These are phyloP conservation scores for Pteromalus puparum DNA, from an alignment of 1,140 invertebrate species.

Conservation along the genomic window DNA sequence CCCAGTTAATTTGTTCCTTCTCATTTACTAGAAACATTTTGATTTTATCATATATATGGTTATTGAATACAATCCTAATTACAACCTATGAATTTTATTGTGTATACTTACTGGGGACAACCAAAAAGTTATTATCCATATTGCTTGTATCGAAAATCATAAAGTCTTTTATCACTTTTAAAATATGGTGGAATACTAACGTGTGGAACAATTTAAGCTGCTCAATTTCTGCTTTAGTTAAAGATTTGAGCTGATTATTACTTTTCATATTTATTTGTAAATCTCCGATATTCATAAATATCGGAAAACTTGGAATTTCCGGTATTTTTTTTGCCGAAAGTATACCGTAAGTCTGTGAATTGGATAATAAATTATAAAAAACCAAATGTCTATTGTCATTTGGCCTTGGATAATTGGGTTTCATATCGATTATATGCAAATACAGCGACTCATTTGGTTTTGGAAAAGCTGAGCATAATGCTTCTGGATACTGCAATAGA, in stretches of 20 bases:
- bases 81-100: background rate
- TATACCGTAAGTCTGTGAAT: slow-evolving; percentile 75
- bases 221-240: slow-evolving; percentile 77
- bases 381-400: slow-evolving; percentile 64
- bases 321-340: slow-evolving; percentile 78
- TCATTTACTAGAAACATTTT: slow-evolving; percentile 49
- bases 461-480: slow-evolving; percentile 72
- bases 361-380: slow-evolving; percentile 65
- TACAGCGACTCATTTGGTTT: slow-evolving; percentile 59
- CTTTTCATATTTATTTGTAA: slow-evolving; percentile 80
- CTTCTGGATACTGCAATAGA: slow-evolving; percentile 70
- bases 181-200: slow-evolving; percentile 82
- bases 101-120: slow-evolving; percentile 81
- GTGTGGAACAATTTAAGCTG: slow-evolving; percentile 78
- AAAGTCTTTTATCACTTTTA: slow-evolving; percentile 87
- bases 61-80: background rate
- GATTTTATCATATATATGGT: slow-evolving; percentile 2
- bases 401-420: slow-evolving; percentile 71
- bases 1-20: slow-evolving; percentile 80
- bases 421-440: slow-evolving; percentile 80
- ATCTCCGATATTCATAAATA: slow-evolving; percentile 90
- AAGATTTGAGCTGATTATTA: slow-evolving; percentile 73
- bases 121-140: slow-evolving; percentile 82
- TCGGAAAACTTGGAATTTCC: slow-evolving; percentile 85
- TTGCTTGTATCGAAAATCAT: slow-evolving; percentile 82